Base-by-base conservation (phyloP, 2,888 invertebrate genomes). In the Cephus sareptanus region DNA sequence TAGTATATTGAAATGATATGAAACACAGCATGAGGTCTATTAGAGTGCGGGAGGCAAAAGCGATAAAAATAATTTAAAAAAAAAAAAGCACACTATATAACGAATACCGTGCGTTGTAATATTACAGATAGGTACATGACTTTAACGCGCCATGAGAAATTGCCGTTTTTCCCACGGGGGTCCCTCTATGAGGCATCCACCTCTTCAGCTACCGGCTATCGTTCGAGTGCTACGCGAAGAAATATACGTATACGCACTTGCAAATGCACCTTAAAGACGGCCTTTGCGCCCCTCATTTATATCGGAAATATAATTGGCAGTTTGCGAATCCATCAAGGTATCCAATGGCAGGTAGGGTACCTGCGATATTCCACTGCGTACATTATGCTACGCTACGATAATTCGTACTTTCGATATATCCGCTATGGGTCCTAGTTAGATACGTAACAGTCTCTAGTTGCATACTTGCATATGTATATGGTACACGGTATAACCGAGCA, bases 301-400 rank as follows among this genome's bases (percentile, higher is more conserved):
- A 71, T 71, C 31, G 85, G 84, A 81, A 85, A 84, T 85, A 81
- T 85, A 85, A 85, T 85, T 85, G 85, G 84, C 79, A 80, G 82
- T 84, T 84, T 85, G 85, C 82, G 79, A 85, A 85, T 85, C 85
- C 84, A 85, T 85, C 85, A 84, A 85, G 82, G 78, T 79, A 79
- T 33, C 75, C 76, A 76, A 80, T 83, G 82, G 83, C 85, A 83
- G 82, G 84, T 84, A 80, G 80, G 78, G 80, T 85, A 81, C 75
- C 83, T 78, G 82, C 40, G 23, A 56, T 56, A 56, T 56, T 56
- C 15, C 9, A 56, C 23, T 56, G 40, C 40, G 23, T 56, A 9
- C 23, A 1, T 23, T 23, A 56, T 56, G 40, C 23, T 56, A 56
- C 40, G 23, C 15, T 56, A 56, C 23, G 23, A 56, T 56, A 56